Evolutionary conservation across 2,888 invertebrate species (phyloP).

Genomic region (Latheticus oryzae): DNA sequence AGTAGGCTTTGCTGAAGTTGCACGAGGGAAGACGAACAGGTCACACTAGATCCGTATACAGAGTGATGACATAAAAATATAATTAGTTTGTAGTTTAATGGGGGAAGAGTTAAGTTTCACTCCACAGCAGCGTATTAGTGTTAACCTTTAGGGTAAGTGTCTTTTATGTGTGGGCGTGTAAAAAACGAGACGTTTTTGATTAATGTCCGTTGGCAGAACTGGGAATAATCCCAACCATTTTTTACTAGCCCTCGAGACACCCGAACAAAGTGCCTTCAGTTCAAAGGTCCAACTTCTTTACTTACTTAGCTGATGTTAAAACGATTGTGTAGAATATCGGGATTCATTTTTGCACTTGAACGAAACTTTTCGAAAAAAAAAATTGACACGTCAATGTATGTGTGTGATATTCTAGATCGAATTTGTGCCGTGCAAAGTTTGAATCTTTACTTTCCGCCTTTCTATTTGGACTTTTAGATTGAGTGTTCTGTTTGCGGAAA

Average conservation of each 20-base stretch:
- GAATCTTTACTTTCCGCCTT: conserved; percentile 41
- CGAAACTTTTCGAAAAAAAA: too few species aligned
- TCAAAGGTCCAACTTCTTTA: conserved; percentile 53
- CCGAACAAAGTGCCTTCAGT: conserved; percentile 57
- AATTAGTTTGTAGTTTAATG: too few species aligned
- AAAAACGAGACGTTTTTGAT: conserved; percentile 50
- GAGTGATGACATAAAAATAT: too few species aligned
- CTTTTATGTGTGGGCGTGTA: conserved; percentile 36
- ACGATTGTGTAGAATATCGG: conserved; percentile 27
- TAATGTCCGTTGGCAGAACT: conserved; percentile 52
- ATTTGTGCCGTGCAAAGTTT: conserved; percentile 44
- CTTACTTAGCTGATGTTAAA: conserved; percentile 41
- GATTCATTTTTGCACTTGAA: conserved; percentile 7
- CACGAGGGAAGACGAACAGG: too few species aligned
- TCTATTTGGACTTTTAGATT: conserved; percentile 57
- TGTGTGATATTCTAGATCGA: conserved; percentile 29
- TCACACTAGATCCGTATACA: too few species aligned
- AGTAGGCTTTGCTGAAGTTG: conserved; percentile 31
- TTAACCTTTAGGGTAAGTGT: conserved; percentile 29
- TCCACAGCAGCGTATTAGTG: too few species aligned
- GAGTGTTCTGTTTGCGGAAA: conserved; percentile 58
- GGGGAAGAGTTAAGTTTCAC: too few species aligned
- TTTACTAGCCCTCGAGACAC: conserved; percentile 53
- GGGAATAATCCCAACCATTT: conserved; percentile 57
- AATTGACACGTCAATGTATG: too few species aligned